Conservation (phyloP, 2,888 invertebrate genomes). For the Harmothoe impar region DNA sequence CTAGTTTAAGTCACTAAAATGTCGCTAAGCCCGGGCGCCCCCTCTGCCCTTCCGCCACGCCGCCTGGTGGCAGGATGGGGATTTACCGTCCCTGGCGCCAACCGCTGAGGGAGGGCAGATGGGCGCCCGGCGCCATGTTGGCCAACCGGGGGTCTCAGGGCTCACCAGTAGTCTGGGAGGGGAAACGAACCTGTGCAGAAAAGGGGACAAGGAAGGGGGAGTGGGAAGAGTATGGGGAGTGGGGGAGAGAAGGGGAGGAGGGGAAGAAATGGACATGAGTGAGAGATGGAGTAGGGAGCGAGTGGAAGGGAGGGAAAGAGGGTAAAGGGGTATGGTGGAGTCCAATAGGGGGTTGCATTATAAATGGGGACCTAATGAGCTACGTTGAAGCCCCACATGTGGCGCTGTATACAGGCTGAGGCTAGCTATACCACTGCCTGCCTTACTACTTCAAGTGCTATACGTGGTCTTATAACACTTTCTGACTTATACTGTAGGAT, state of each 20-base stretch:
- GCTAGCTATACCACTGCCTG: no score
- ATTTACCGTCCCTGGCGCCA: constrained; percentile 11
- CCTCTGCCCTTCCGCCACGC: neutral
- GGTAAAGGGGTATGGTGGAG: neutral
- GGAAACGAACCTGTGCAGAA: no score
- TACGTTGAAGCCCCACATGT: neutral
- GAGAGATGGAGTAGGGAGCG: neutral
- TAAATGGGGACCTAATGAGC: neutral
- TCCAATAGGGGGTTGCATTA: constrained; percentile 23
- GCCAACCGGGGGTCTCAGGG: neutral
- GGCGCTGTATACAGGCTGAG: neutral
- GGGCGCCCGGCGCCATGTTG: neutral
- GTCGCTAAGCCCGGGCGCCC: constrained; percentile 8
- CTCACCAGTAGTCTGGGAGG: no score
- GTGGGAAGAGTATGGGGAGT: neutral
- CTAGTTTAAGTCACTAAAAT: constrained; percentile 45
- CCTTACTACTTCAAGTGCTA: no score
- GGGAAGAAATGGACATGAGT: neutral
- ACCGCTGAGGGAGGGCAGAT: neutral
- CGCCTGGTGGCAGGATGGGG: neutral
- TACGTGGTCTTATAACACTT: no score
- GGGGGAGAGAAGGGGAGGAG: neutral
- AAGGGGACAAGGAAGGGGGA: no score
- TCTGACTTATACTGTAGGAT: no score
- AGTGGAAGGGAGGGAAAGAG: neutral